phyloP scores from a whole-genome alignment of 1,140 invertebrate species.

The Schlechtendalia chinensis region DNA sequence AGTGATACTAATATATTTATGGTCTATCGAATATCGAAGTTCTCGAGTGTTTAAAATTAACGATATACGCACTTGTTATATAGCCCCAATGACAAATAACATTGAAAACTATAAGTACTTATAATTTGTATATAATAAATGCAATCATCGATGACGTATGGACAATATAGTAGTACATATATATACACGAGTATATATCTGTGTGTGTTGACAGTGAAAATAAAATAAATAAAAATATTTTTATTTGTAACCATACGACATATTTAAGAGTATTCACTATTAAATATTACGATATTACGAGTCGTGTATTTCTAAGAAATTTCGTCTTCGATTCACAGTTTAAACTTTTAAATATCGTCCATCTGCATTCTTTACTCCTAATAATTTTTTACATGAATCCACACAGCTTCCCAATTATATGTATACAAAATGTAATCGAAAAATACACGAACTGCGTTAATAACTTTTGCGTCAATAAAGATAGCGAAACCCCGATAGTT shows the following conservation, averaged over 20 bases:
- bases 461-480: too few relatives aligned
- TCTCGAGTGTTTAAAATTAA: constrained; percentile 8
- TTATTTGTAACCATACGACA: not conserved
- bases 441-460: too few relatives aligned
- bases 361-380: too few relatives aligned
- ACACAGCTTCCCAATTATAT: too few relatives aligned
- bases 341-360: too few relatives aligned
- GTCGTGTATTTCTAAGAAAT: not conserved
- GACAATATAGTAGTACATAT: too few relatives aligned
- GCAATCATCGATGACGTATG: too few relatives aligned
- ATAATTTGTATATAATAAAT: constrained; percentile 3
- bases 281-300: not conserved
- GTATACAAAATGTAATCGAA: too few relatives aligned
- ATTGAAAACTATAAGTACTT: not conserved
- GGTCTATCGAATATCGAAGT: not conserved
- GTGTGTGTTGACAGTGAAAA: not conserved
- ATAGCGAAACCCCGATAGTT: too few relatives aligned
- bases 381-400: not conserved
- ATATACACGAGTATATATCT: not conserved
- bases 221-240: constrained; percentile 15
- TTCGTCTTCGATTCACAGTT: too few relatives aligned
- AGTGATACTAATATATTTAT: too few relatives aligned
- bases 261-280: too few relatives aligned
- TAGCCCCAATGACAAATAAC: not conserved
- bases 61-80: not conserved